Percentiles rank a stretch among this genome's conserved stretches.
Conservation (phyloP, 2,113 vertebrate species). For the Helogale parvula region DNA sequence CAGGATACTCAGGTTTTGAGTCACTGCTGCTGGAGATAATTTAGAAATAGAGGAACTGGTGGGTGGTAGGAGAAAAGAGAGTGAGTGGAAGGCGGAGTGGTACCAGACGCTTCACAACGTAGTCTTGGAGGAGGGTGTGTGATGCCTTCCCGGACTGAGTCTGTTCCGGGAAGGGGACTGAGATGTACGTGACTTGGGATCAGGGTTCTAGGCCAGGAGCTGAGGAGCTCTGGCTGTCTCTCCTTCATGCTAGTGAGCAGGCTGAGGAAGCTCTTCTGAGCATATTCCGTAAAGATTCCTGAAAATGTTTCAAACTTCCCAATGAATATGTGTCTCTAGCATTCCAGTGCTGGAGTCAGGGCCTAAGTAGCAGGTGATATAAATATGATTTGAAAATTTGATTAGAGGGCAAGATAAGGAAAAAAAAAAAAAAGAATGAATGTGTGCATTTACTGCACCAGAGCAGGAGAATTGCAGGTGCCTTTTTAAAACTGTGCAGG, state of each 20-base stretch:
- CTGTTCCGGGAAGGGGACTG: not conserved
- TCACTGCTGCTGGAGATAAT: constrained; percentile 52
- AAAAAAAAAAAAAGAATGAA: not conserved
- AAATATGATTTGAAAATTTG: constrained; percentile 13
- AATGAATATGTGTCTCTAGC: not conserved
- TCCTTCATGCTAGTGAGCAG: not conserved
- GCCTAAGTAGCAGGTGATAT: not conserved
- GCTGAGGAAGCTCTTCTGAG: not conserved
- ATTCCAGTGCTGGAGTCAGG: not conserved
- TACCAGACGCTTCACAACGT: not conserved
- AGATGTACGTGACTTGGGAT: not conserved
- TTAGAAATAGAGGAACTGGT: constrained; percentile 56
- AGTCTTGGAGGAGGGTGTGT: not conserved
- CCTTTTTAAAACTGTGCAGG: not conserved
- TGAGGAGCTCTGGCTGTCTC: not conserved
- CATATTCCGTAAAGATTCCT: not conserved
- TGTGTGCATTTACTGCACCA: not conserved
- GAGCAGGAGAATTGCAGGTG: not conserved
- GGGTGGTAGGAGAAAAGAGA: constrained; percentile 39
- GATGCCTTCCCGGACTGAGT: not conserved
- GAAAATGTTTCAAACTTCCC: not conserved
- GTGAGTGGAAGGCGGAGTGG: not conserved
- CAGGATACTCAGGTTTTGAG: constrained; percentile 43
- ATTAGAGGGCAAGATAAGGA: not conserved
- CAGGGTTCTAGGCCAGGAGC: not conserved